Evolutionary conservation across 2,888 invertebrate genomes (phyloP), one percentile per base, ranked within the genome.

Genomic region (Abrostola triplasia): DNA sequence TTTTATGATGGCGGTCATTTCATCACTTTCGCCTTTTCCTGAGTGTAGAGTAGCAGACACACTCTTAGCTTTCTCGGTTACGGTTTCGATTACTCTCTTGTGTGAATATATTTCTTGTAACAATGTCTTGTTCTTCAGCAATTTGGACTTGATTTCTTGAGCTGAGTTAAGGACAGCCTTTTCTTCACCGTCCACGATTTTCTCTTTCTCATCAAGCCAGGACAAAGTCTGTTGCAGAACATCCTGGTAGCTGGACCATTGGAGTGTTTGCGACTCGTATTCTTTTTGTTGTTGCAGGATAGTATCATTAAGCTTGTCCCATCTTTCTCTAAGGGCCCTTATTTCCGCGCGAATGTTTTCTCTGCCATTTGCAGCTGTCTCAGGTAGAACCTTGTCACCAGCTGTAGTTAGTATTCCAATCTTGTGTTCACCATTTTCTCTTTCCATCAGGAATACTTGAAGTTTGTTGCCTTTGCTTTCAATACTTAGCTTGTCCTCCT

Each of bases 41-140:
- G 93, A 92, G 79, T 95, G 94, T 42, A 95, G 92, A 50, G 95
- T 95, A 72, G 96, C 94, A 56, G 96, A 95, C 5, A 97, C 95
- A 13, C 95, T 95, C 76, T 97, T 96, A 0, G 98, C 98, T 89
- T 98, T 99, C 84, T 98, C 98, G 7, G 97, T 97, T 0, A 99
- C 96, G 6, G 97, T 97, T 92, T 99, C 99, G 48, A 99, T 97
- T 6, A 98, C 97, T 76, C 98, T 95, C 87, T 98, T 98, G 85
- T 99, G 98, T 0, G 98, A 97, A 63, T 96, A 93, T 36, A 98
- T 98, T 91, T 99, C 99, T 92, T 99, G 98, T 59, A 98, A 95
- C 52, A 97, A 95, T 0, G 98, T 97, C 95, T 98, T 98, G 83
- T 97, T 97, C 88, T 98, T 98, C 38, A 98, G 93, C 44, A 98